Evolutionary conservation across 2,113 vertebrate genomes (phyloP).

Genomic region (Odobenus rosmarus): DNA sequence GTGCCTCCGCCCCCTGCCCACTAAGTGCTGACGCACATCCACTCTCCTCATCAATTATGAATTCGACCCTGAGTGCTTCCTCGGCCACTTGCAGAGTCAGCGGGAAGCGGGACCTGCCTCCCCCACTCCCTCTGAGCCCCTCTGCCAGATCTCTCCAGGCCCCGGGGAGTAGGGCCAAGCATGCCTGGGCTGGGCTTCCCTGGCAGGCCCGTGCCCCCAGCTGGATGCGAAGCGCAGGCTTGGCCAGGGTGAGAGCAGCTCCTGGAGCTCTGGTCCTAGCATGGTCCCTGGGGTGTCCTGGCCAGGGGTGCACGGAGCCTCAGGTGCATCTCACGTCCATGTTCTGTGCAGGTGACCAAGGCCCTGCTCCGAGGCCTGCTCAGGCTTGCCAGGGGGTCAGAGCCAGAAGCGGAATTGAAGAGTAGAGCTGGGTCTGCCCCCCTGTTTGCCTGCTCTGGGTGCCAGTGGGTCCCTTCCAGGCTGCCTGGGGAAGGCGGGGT

Average conservation of each 20-base stretch:
- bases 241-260: background rate
- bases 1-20: background rate
- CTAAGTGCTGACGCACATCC: constrained; percentile 53
- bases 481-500: background rate
- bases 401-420: background rate
- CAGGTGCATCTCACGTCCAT: background rate
- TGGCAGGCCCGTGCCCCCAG: background rate
- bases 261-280: background rate
- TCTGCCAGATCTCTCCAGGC: background rate
- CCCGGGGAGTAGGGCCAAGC: background rate
- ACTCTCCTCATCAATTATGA: constrained; percentile 74
- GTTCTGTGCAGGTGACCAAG: background rate
- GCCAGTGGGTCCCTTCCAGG: background rate
- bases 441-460: background rate
- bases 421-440: background rate
- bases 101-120: constrained; percentile 52
- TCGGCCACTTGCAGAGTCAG: constrained; percentile 53
- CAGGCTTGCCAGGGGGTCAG: background rate
- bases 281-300: background rate
- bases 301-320: no score
- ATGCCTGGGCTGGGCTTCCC: background rate
- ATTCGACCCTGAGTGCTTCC: constrained; percentile 62
- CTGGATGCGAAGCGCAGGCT: background rate
- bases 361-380: background rate
- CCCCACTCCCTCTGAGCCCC: background rate